Conservation (phyloP, 1,140 invertebrate genomes). For the Caerostris extrusa region DNA sequence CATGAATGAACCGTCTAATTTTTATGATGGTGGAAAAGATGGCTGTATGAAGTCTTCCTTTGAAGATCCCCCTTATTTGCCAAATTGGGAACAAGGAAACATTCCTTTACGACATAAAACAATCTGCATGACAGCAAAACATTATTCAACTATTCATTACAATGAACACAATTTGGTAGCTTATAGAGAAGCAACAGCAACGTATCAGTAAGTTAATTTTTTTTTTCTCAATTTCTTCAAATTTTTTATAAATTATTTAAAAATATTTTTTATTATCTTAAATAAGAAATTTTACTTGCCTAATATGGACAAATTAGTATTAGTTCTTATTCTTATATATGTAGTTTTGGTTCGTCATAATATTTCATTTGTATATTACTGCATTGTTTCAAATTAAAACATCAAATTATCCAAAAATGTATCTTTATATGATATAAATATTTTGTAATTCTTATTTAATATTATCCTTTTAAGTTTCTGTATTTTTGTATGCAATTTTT, state of each 20-base stretch:
- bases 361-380: no score
- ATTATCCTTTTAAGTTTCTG: no score
- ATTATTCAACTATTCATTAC: slow-evolving; percentile 86
- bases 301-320: no score
- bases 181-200: slow-evolving; percentile 87
- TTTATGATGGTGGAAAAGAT: slow-evolving; percentile 78
- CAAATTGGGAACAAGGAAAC: slow-evolving; percentile 81
- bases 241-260: background rate
- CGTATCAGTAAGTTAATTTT: slow-evolving; percentile 85
- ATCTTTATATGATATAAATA: no score
- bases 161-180: slow-evolving; percentile 92
- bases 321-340: no score
- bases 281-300: no score
- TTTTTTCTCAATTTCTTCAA: background rate
- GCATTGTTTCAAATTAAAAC: no score
- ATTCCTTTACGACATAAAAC: slow-evolving; percentile 87
- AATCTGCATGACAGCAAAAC: slow-evolving; percentile 90
- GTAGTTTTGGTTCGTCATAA: no score
- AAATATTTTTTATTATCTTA: no score
- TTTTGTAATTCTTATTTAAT: no score
- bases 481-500: no score
- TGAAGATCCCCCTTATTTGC: slow-evolving; percentile 88
- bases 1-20: slow-evolving; percentile 80
- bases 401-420: no score
- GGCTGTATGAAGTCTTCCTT: slow-evolving; percentile 85